Evolutionary conservation across 2,797 vertebrate species (phyloP), one percentile per base, ranked within the genome.

Genomic region (Anableps anableps): DNA sequence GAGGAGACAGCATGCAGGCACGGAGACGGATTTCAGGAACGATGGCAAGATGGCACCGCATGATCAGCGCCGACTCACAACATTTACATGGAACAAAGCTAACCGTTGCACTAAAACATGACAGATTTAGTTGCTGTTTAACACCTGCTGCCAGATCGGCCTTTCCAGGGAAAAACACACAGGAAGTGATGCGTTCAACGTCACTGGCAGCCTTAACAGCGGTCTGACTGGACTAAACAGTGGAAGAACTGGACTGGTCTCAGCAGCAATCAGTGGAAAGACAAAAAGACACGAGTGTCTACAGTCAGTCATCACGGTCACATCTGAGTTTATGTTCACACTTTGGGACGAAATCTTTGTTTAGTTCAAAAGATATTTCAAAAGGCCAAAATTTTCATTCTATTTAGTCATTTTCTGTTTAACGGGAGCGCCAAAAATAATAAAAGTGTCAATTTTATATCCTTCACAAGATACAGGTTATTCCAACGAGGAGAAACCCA

Each of bases 1-100:
- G 80, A 90, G 86, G 75, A 89, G 91, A 92, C 91, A 10, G 91
- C 85, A 86, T 81, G 80, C 81, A 88, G 85, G 76, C 81, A 83
- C 29, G 50, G 64, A 55, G 7, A 78, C 66, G 66, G 64, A 75
- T 76, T 79, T 84, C 80, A 83, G 4, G 55, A 19, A 31, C 68
- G 83, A 83, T 76, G 88, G 82, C n/a, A n/a, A 84, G 76, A 90
- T 76, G 87, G 84, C 84, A 86, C 68, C 19, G 13, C 19, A 9
- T 13, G 53, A 43, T 80, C 68, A 79, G 79, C 77, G 75, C 76
- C 75, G 77, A 77, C 77, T 78, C 66, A 86, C 77, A 71, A 77
- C 60, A 43, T 87, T 78, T 78, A 82, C 86, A 89, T 79, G 90
- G 88, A 91, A 89, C 55, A 85, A 80, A 81, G 70, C 1, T 38